Conservation (phyloP, 1,140 invertebrate genomes). For the Drosophila saltans region DNA sequence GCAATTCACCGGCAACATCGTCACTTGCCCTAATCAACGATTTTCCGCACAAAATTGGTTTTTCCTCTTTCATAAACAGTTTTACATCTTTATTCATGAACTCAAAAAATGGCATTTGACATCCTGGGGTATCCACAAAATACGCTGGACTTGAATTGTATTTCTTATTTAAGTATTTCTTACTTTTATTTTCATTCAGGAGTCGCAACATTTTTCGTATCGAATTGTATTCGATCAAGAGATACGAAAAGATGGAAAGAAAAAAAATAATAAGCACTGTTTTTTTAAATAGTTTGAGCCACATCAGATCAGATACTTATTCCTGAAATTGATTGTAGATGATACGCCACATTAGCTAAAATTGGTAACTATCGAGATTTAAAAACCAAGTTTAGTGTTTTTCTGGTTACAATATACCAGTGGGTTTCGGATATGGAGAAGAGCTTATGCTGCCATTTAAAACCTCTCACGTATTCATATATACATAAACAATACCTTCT, state of each 20-base stretch:
- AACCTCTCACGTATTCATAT: no score
- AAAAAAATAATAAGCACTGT: conserved; percentile 71
- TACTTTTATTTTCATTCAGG: conserved; percentile 12
- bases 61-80: conserved; percentile 80
- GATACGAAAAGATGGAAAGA: conserved; percentile 74
- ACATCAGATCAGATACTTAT: no score
- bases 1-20: conserved; percentile 66
- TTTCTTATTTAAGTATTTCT: no score
- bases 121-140: conserved; percentile 89
- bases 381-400: no score
- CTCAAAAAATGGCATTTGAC: conserved; percentile 90
- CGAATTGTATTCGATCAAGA: conserved; percentile 78
- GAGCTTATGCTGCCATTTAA: no score
- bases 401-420: no score
- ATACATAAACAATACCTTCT: no score
- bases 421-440: no score
- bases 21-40: conserved; percentile 75
- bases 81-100: conserved; percentile 86
- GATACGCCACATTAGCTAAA: no score
- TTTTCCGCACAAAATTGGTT: no score
- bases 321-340: no score
- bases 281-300: conserved; percentile 66
- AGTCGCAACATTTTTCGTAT: conserved; percentile 65
- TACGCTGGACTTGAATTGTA: conserved; percentile 80
- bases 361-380: no score